Percentiles rank a stretch among this genome's conserved stretches.
Evolutionary conservation across 2,797 vertebrate genomes (phyloP).

Genomic region (Adelosebastes latens): DNA sequence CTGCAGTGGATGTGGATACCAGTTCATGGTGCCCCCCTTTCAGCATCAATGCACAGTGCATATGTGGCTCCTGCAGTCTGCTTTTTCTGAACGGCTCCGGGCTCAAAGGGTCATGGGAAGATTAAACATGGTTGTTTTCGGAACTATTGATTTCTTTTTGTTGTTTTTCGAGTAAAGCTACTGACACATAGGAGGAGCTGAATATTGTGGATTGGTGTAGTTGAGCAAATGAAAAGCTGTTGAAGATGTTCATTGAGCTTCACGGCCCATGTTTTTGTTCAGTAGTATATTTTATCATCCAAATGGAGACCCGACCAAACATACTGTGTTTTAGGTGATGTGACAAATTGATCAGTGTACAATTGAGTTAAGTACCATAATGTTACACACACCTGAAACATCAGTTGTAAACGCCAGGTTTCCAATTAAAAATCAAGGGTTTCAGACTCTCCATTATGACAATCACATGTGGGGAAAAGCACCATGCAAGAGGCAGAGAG

Average conservation of each 20-base stretch:
- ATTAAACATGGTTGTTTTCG: slow-evolving; percentile 62
- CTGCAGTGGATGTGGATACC: slow-evolving; percentile 42
- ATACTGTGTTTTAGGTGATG: not conserved
- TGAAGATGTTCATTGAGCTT: not conserved
- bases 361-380: not conserved
- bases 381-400: not conserved
- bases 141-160: slow-evolving; percentile 19
- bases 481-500: not conserved
- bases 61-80: slow-evolving; percentile 38
- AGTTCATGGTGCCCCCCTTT: slow-evolving; percentile 38
- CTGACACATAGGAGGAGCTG: not conserved
- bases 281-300: not conserved
- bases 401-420: not conserved
- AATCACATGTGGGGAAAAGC: not conserved
- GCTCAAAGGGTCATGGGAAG: slow-evolving; percentile 72
- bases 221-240: not conserved
- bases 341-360: not conserved
- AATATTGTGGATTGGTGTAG: not conserved
- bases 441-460: not conserved
- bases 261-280: not conserved
- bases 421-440: not conserved
- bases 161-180: slow-evolving; percentile 13
- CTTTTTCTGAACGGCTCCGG: slow-evolving; percentile 23
- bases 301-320: not conserved
- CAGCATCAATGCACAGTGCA: slow-evolving; percentile 31